These are phyloP conservation scores for Charaxes varanes DNA, from an alignment of 1,140 invertebrate genomes.

Conservation along the genomic window DNA sequence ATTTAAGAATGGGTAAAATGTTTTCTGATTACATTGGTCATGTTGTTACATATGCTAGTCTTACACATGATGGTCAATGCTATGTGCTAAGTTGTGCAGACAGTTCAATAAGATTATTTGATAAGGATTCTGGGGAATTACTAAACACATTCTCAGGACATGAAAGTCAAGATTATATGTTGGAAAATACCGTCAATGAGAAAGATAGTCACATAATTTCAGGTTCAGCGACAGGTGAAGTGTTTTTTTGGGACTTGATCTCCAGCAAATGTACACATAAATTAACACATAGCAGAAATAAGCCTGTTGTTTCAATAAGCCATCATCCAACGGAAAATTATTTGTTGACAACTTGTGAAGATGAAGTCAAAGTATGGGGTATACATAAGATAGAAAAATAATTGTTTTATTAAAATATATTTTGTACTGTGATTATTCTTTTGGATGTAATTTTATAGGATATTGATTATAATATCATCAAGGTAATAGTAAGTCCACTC, in stretches of 20 bases:
- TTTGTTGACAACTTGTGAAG: constrained; percentile 79
- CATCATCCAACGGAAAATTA: constrained; percentile 82
- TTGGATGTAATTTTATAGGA: too few relatives aligned
- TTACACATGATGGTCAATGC: constrained; percentile 92
- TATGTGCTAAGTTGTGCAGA: constrained; percentile 89
- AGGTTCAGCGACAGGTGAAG: constrained; percentile 89
- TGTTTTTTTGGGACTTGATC: constrained; percentile 93
- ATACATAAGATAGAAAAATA: constrained; percentile 25
- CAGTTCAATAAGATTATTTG: constrained; percentile 87
- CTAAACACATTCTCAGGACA: constrained; percentile 85
- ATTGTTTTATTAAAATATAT: too few relatives aligned
- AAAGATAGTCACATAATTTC: constrained; percentile 90
- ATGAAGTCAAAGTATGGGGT: constrained; percentile 80
- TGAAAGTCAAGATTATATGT: constrained; percentile 83
- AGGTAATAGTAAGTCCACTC: too few relatives aligned
- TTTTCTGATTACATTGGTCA: constrained; percentile 90
- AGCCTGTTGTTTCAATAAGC: constrained; percentile 80
- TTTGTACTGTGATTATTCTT: too few relatives aligned
- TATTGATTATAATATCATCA: too few relatives aligned
- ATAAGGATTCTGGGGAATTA: constrained; percentile 79
- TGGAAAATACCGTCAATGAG: constrained; percentile 89
- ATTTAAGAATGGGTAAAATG: constrained; percentile 89
- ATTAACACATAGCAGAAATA: constrained; percentile 53
- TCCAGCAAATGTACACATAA: constrained; percentile 78
- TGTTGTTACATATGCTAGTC: constrained; percentile 82